Percentiles rank a stretch among this genome's conserved stretches.
Conservation (phyloP, 2,113 vertebrate genomes). For the Dascyllus trimaculatus region DNA sequence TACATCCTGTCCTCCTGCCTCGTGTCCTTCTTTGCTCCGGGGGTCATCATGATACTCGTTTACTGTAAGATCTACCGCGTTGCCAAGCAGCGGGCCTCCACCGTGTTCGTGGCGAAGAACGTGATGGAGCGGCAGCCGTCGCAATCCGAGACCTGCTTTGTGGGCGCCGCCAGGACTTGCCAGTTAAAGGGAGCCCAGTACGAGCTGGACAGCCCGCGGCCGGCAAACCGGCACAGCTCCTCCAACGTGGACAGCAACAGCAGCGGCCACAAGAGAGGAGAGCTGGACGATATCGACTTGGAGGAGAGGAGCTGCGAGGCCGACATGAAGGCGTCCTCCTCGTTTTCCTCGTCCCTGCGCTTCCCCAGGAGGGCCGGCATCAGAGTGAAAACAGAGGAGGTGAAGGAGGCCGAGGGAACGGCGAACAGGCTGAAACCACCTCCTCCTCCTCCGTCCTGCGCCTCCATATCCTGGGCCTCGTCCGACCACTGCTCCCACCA, state of each 20-base stretch:
- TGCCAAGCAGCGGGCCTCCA: constrained; percentile 83
- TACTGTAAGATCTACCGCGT: constrained; percentile 91
- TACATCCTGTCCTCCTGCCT: constrained; percentile 90
- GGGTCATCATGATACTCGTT: constrained; percentile 89
- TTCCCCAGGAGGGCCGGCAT: constrained; percentile 55
- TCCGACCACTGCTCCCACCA: constrained; percentile 66
- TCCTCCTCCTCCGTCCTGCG: constrained; percentile 54
- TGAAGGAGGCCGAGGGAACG: constrained; percentile 4
- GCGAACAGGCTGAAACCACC: constrained; percentile 54
- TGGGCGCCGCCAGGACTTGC: constrained; percentile 8
- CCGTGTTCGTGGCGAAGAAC: constrained; percentile 82
- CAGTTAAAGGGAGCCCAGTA: constrained; percentile 40
- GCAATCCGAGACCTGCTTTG: constrained; percentile 80
- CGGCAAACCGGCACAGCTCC: constrained; percentile 38
- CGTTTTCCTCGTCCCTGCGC: constrained; percentile 58
- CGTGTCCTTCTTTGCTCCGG: constrained; percentile 90
- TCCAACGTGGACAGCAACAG: constrained; percentile 59
- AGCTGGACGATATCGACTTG: constrained; percentile 81
- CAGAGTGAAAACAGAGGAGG: constrained; percentile 52
- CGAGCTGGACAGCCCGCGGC: constrained; percentile 67
- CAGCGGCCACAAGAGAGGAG: constrained; percentile 69
- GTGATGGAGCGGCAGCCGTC: constrained; percentile 68
- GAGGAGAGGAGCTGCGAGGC: constrained; percentile 75
- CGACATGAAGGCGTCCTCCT: constrained; percentile 49
- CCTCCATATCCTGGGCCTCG: constrained; percentile 67